Conservation (phyloP, 2,113 vertebrate species). For the Sialia sialis region DNA sequence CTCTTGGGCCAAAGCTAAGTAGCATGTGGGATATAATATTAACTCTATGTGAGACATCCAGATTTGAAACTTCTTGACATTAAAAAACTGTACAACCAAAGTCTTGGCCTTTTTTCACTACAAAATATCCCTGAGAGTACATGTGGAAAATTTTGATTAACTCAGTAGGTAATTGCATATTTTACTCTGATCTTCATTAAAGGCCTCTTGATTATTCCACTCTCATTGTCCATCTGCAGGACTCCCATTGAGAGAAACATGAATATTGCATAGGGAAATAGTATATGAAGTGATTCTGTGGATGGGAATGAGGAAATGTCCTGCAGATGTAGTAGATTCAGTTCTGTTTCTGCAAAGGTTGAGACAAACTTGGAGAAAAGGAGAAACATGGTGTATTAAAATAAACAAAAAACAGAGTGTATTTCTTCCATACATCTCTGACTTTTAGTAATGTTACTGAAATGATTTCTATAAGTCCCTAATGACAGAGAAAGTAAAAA, state of each 20-base stretch:
- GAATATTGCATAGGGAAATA: neutral
- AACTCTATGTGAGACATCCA: neutral
- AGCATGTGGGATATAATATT: neutral
- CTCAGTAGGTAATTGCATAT: neutral
- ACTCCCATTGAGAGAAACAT: neutral
- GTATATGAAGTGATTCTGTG: neutral
- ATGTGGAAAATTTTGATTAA: conserved; percentile 52
- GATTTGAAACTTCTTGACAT: neutral
- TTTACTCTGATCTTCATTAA: neutral
- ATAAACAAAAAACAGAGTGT: neutral
- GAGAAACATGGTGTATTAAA: neutral
- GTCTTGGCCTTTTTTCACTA: neutral
- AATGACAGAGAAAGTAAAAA: neutral
- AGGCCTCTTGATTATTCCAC: neutral
- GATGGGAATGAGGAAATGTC: neutral
- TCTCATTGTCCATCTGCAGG: neutral
- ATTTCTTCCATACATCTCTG: neutral
- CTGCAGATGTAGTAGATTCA: neutral
- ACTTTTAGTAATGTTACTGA: neutral
- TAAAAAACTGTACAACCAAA: neutral
- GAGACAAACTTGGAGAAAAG: neutral
- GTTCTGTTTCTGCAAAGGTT: neutral
- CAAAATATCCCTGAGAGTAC: neutral
- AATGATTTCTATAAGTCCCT: neutral
- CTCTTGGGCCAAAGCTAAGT: neutral